Evolutionary conservation across 1,140 invertebrate species (phyloP).

Genomic region (Aradophagus sp.): DNA sequence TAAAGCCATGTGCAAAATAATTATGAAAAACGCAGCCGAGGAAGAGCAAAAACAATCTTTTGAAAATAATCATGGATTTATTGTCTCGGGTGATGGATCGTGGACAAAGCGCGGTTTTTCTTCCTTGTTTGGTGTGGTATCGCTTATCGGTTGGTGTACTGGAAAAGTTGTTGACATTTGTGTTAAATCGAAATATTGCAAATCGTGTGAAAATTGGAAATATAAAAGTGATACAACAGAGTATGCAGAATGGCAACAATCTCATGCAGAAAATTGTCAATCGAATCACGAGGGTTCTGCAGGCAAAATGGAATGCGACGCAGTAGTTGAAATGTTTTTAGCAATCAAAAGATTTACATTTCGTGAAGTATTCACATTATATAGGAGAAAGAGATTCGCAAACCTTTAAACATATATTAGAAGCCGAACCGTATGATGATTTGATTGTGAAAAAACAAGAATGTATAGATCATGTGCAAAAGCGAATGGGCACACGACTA

Average conservation of each 20-base stretch:
- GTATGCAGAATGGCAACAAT: conserved; percentile 47
- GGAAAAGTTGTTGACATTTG: conserved; percentile 47
- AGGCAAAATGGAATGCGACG: conserved; percentile 27
- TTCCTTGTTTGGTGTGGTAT: conserved; percentile 36
- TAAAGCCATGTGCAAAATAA: conserved; percentile 21
- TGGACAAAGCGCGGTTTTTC: too few relatives aligned
- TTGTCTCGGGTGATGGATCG: conserved; percentile 39
- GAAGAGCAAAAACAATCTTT: conserved; percentile 26
- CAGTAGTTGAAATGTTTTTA: conserved; percentile 39
- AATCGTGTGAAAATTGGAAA: conserved; percentile 37
- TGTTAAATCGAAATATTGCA: conserved; percentile 41
- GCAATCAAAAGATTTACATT: conserved; percentile 31
- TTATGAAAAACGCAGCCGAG: conserved; percentile 38
- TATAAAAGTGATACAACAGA: conserved; percentile 32
- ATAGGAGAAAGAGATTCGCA: conserved; percentile 49
- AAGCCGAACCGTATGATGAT: conserved; percentile 44
- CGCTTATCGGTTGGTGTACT: conserved; percentile 46
- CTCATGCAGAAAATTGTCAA: conserved; percentile 19
- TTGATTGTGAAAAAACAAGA: conserved; percentile 45
- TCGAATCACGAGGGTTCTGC: conserved; percentile 20
- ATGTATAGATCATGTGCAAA: conserved; percentile 57
- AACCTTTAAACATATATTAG: conserved; percentile 36
- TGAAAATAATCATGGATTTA: conserved; percentile 22
- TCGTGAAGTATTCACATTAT: conserved; percentile 44
- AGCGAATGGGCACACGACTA: conserved; percentile 53